These are phyloP conservation scores for Mayetiola destructor DNA, from an alignment of 2,888 invertebrate genomes.

Conservation along the genomic window DNA sequence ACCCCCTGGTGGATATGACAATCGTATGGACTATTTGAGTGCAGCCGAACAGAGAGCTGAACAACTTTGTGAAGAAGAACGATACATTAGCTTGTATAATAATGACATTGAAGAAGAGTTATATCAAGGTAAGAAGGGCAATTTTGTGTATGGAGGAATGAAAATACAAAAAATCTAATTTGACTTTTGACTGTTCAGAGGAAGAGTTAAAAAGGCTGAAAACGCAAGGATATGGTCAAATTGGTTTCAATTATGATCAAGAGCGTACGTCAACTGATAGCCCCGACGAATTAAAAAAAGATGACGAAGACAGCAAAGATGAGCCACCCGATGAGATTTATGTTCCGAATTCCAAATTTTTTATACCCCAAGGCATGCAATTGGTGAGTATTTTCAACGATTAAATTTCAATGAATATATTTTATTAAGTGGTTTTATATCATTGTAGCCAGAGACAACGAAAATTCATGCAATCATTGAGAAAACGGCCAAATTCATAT, in stretches of 20 bases:
- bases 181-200: constrained; percentile 41
- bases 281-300: constrained; percentile 33
- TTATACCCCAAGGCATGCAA: constrained; percentile 58
- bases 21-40: constrained; percentile 45
- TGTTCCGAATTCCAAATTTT: constrained; percentile 52
- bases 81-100: constrained; percentile 75
- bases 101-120: constrained; percentile 79
- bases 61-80: constrained; percentile 85
- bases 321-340: constrained; percentile 67
- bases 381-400: constrained; percentile 41
- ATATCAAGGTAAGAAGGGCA: constrained; percentile 62
- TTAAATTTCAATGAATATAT: neutral
- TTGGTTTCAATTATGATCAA: constrained; percentile 57
- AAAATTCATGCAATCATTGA: constrained; percentile 90
- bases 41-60: constrained; percentile 69
- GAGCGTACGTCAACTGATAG: neutral
- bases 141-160: neutral
- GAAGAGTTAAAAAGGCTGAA: constrained; percentile 39
- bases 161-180: neutral
- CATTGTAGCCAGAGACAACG: constrained; percentile 61
- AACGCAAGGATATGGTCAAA: constrained; percentile 53
- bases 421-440: constrained; percentile 18
- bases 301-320: constrained; percentile 36
- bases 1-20: constrained; percentile 53
- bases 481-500: constrained; percentile 81